These are phyloP conservation scores for Eristalinus aeneus DNA, from an alignment of 2,888 invertebrate genomes.

Conservation along the genomic window DNA sequence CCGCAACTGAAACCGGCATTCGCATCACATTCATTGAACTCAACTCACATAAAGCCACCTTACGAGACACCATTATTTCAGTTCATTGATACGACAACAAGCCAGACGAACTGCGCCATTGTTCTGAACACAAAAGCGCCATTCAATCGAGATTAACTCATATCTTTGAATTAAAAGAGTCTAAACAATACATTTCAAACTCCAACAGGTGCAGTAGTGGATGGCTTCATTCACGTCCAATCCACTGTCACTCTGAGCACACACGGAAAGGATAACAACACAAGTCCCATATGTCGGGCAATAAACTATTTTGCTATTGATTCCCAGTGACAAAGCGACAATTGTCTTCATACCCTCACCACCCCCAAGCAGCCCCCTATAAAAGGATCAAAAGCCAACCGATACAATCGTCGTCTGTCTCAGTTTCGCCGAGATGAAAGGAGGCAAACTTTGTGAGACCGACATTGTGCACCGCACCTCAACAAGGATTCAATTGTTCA, in stretches of 20 bases:
- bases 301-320: constrained; percentile 44
- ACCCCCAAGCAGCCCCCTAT: neutral
- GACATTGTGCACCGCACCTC: constrained; percentile 46
- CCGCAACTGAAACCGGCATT: neutral
- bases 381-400: constrained; percentile 36
- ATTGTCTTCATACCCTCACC: neutral
- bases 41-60: neutral
- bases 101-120: neutral
- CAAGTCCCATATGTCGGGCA: constrained; percentile 18
- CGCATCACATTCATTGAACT: neutral
- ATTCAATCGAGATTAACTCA: neutral
- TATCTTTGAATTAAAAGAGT: neutral
- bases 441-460: constrained; percentile 10
- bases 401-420: constrained; percentile 10
- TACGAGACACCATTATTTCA: neutral
- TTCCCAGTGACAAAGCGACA: constrained; percentile 19
- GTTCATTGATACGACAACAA: neutral
- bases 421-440: constrained; percentile 10
- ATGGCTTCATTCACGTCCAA: neutral
- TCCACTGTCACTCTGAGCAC: neutral
- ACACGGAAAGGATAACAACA: neutral
- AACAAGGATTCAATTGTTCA: constrained; percentile 58
- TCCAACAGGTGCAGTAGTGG: constrained; percentile 22
- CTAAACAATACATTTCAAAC: neutral
- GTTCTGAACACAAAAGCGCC: neutral